A percentile compares a stretch with the other conserved stretches of the same genome.
Conservation (phyloP, 92 coral and sea anemone genomes). For the Hydrozoanthus gracilis region DNA sequence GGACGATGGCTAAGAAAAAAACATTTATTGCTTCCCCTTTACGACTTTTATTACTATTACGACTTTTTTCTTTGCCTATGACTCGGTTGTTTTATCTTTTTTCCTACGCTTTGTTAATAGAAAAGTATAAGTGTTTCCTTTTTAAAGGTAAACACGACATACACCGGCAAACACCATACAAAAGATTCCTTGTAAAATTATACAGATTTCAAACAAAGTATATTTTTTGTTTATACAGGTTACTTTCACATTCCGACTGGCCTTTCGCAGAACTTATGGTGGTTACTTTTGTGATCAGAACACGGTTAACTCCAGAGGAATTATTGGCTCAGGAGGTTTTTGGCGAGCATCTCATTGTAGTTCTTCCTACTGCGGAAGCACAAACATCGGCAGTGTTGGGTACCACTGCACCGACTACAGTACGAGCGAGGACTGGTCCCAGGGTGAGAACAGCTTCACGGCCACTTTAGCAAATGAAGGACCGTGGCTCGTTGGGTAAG, state of each 20-base stretch:
- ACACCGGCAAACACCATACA: too few relatives aligned
- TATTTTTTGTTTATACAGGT: neutral
- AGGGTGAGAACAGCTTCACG: slow-evolving; percentile 59
- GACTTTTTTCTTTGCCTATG: too few relatives aligned
- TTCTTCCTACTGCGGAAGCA: neutral
- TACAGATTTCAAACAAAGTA: too few relatives aligned
- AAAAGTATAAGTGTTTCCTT: too few relatives aligned
- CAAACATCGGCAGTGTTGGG: slow-evolving; percentile 16
- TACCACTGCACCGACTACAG: slow-evolving; percentile 64
- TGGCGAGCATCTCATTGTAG: slow-evolving; percentile 33
- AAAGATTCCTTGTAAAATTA: too few relatives aligned
- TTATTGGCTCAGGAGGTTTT: slow-evolving; percentile 26
- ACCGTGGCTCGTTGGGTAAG: slow-evolving; percentile 42
- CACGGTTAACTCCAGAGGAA: slow-evolving; percentile 6
- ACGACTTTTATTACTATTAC: too few relatives aligned
- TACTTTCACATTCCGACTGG: slow-evolving; percentile 58
- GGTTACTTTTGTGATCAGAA: slow-evolving; percentile 49
- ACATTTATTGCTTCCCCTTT: too few relatives aligned
- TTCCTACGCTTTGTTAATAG: too few relatives aligned
- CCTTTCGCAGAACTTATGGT: slow-evolving; percentile 53
- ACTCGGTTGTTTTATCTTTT: too few relatives aligned
- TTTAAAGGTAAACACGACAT: too few relatives aligned
- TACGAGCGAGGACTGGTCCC: slow-evolving; percentile 62
- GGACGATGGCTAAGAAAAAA: too few relatives aligned
- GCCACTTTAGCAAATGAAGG: slow-evolving; percentile 18